Base-by-base conservation (phyloP, 2,888 invertebrate genomes). In the Melanostoma mellinum region DNA sequence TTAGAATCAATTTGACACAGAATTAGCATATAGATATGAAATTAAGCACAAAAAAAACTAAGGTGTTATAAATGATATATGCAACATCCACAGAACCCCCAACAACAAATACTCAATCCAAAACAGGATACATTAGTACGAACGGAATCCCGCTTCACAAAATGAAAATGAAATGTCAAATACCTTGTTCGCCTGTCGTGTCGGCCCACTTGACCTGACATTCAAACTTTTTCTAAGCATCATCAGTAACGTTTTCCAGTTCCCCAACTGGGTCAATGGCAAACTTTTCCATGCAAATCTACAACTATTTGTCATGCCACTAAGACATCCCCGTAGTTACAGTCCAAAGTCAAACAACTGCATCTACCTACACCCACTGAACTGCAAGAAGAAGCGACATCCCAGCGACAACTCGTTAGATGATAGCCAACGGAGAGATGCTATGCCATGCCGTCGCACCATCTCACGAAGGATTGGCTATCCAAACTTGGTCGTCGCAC, bases 221-320 rank as follows among this genome's bases (percentile, higher is more conserved):
- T 50, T 74, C 68, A 55, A 74, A 32, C 40, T 67, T 42, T 48
- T 56, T 44, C 33, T 53, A 32, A 55, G 32, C 58, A 42, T 6
- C 36, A 33, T 30, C 5, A 5, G n/a, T 3, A 52, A 20, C 9
- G 35, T 46, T 56, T 76, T 61, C 78, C 78, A 73, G 84, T 79
- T 79, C 4, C 33, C 3, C 55, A 61, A 71, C 55, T 84, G 40
- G 84, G 84, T 84, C 84, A 84, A 84, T 84, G 79, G 71, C 79
- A 79, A 75, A 55, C 52, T 74, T 84, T 79, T 79, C 55, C 38
- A 78, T 74, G 82, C 56, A 82, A 72, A 82, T 79, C n/a, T 40
- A 48, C 20, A 38, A 10, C 48, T 56, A 38, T 60, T 10, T 44
- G 40, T 75, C 55, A 69, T 55, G 53, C 58, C 20, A 20, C 20